Conservation (phyloP, 1,140 invertebrate genomes). For the Cyphomyrmex costatus region DNA sequence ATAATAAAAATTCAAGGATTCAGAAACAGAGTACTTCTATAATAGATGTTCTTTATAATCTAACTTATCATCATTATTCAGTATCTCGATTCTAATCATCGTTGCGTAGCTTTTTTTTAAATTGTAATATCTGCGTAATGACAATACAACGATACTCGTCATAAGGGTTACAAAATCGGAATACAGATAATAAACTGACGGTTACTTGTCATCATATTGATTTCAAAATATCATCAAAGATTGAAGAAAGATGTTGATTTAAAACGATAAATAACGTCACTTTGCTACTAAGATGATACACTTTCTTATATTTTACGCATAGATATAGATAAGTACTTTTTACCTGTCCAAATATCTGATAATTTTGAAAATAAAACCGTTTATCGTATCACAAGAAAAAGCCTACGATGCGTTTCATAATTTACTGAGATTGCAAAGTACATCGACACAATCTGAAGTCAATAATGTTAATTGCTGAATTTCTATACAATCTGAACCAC, state of each 20-base stretch:
- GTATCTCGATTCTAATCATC: no score
- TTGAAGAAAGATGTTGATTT: no score
- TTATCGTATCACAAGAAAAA: background rate
- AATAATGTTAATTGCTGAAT: conserved; percentile 36
- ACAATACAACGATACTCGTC: no score
- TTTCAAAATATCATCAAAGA: no score
- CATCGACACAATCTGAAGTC: conserved; percentile 16
- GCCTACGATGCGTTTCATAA: background rate
- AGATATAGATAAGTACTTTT: background rate
- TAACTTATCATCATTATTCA: background rate
- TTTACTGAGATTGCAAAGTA: background rate
- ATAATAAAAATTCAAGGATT: conserved; percentile 61
- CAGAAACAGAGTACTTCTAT: conserved; percentile 18
- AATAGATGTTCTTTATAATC: conserved; percentile 42
- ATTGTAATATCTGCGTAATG: no score
- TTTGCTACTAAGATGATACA: background rate
- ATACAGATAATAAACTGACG: no score
- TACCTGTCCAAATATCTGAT: background rate
- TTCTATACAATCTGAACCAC: conserved; percentile 17
- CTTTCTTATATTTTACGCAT: background rate
- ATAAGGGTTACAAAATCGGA: no score
- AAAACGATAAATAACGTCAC: no score
- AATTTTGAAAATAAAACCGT: background rate
- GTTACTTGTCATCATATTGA: no score
- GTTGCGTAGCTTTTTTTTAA: no score